These are phyloP conservation scores for Chromoteleia sp. DNA, from an alignment of 2,888 invertebrate species.

Conservation along the genomic window DNA sequence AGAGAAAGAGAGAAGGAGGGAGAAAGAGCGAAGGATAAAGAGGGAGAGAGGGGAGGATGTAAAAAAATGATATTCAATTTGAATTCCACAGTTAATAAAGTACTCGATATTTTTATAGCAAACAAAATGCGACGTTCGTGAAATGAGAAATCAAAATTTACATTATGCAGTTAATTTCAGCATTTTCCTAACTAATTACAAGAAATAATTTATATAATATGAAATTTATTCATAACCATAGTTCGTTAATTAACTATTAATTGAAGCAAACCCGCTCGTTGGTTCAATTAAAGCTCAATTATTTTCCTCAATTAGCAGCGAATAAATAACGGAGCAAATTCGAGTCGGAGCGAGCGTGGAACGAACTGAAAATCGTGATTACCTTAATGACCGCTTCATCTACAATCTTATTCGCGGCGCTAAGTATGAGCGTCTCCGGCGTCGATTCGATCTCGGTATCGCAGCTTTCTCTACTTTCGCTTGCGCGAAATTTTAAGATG, in stretches of 20 bases:
- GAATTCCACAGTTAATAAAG: too few relatives aligned
- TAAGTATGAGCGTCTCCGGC: slow-evolving; percentile 50
- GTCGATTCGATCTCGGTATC: slow-evolving; percentile 62
- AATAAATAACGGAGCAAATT: neutral
- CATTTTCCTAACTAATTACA: slow-evolving; percentile 1
- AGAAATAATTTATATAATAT: slow-evolving; percentile 14
- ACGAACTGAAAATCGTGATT: slow-evolving; percentile 10
- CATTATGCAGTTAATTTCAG: too few relatives aligned
- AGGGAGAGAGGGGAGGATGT: too few relatives aligned
- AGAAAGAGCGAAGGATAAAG: too few relatives aligned
- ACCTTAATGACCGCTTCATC: slow-evolving; percentile 47
- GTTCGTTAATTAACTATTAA: slow-evolving; percentile 8
- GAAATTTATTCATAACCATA: neutral
- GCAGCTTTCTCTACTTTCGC: slow-evolving; percentile 84
- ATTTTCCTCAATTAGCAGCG: neutral
- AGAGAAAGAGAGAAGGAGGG: too few relatives aligned
- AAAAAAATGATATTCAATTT: too few relatives aligned
- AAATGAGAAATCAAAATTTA: neutral
- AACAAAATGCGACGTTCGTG: too few relatives aligned
- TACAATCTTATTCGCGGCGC: slow-evolving; percentile 43
- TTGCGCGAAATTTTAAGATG: slow-evolving; percentile 80
- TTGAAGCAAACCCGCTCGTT: slow-evolving; percentile 2
- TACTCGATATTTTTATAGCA: too few relatives aligned
- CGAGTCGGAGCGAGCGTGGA: neutral
- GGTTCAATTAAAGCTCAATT: neutral